Percentiles rank a stretch among this genome's conserved stretches.
Evolutionary conservation across 1,140 invertebrate genomes (phyloP).

Genomic region (Solenopsis fugax): DNA sequence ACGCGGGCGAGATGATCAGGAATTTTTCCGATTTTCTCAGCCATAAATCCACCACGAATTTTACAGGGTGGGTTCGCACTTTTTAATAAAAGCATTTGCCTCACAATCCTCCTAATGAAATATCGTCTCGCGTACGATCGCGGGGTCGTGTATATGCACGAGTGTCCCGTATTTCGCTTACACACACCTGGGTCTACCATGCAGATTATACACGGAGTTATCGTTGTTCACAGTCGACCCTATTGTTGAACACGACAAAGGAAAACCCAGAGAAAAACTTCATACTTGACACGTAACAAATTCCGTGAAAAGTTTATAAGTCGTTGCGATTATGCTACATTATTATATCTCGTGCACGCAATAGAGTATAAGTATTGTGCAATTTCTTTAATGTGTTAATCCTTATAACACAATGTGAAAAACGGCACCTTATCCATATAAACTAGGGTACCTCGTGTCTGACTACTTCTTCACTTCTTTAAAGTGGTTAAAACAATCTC

Average conservation of each 20-base stretch:
- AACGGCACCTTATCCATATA: no score
- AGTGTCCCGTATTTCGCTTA: conserved; percentile 10
- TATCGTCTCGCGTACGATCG: conserved; percentile 61
- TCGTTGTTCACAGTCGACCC: neutral
- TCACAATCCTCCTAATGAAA: conserved; percentile 74
- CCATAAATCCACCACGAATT: conserved; percentile 73
- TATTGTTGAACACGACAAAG: conserved; percentile 33
- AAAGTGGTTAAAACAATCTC: no score
- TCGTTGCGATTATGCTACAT: neutral
- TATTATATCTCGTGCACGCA: neutral
- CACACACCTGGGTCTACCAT: neutral
- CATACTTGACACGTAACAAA: neutral
- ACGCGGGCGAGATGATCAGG: conserved; percentile 20
- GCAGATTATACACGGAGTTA: conserved; percentile 26
- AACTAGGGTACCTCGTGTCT: no score
- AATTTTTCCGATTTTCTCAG: conserved; percentile 69
- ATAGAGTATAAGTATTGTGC: neutral
- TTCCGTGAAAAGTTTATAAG: neutral
- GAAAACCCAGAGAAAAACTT: conserved; percentile 31
- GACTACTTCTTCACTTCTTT: no score
- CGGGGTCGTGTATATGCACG: neutral
- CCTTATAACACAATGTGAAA: no score
- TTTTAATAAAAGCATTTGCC: conserved; percentile 79
- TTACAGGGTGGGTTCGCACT: conserved; percentile 58
- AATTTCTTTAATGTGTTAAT: neutral